Percentiles rank a stretch among this genome's conserved stretches.
phyloP scores from a whole-genome alignment of 2,888 invertebrate genomes.

The Ctena decussata region DNA sequence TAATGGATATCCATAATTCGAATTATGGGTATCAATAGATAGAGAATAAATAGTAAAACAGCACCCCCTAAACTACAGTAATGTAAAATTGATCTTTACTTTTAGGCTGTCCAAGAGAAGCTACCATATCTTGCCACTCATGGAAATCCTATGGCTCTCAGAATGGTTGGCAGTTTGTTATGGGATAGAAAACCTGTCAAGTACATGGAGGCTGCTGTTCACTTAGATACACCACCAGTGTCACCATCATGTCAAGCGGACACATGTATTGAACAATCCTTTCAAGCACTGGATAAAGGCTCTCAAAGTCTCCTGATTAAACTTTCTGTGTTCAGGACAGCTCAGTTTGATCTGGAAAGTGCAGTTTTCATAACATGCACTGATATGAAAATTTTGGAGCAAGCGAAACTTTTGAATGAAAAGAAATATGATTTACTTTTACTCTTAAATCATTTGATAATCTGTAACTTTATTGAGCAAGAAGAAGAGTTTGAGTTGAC shows the following conservation, averaged over 20 bases:
- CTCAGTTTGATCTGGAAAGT: neutral
- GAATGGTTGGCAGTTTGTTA: neutral
- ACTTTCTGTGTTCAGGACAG: neutral
- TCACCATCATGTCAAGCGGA: neutral
- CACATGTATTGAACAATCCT: neutral
- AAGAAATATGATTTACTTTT: neutral
- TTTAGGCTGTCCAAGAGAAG: no score
- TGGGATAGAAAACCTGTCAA: neutral
- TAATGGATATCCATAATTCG: no score
- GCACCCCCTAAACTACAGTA: no score
- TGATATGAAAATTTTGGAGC: neutral
- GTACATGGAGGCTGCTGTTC: neutral
- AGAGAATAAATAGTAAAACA: no score
- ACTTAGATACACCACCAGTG: no score
- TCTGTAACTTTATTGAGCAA: neutral
- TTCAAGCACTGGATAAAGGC: neutral
- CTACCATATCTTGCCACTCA: no score
- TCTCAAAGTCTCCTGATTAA: neutral
- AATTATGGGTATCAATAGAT: no score
- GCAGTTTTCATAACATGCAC: neutral
- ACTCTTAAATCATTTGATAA: neutral
- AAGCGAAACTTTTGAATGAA: neutral
- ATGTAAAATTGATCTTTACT: no score
- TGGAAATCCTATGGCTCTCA: neutral
- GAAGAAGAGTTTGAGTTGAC: neutral